Percentiles rank a stretch among this genome's conserved stretches.
These are phyloP conservation scores for Amaurobius ferox DNA, from an alignment of 2,888 invertebrate genomes.

Conservation along the genomic window DNA sequence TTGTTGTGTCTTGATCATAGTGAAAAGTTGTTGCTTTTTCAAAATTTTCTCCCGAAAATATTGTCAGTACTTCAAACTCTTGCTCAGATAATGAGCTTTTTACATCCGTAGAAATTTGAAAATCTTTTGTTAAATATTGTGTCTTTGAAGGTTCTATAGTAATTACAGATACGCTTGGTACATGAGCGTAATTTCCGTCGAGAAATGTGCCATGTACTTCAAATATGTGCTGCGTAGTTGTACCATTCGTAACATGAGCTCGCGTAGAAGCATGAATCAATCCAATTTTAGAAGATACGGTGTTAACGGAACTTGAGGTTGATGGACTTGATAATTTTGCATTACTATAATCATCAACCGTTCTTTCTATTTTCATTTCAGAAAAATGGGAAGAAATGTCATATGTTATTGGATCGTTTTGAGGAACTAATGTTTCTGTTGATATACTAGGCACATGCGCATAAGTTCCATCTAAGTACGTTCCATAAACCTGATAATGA, in stretches of 20 bases:
- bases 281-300: slow-evolving; percentile 13
- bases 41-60: neutral
- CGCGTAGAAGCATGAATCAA: slow-evolving; percentile 45
- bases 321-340: neutral
- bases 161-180: slow-evolving; percentile 29
- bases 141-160: slow-evolving; percentile 19
- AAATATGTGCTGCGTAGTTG: slow-evolving; percentile 50
- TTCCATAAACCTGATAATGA: slow-evolving; percentile 66
- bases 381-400: no score
- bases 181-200: slow-evolving; percentile 52
- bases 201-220: slow-evolving; percentile 50
- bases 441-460: slow-evolving; percentile 72
- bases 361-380: neutral
- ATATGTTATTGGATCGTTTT: neutral
- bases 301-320: neutral
- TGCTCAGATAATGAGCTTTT: neutral
- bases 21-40: neutral
- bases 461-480: slow-evolving; percentile 69
- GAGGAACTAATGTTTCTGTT: slow-evolving; percentile 40
- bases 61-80: slow-evolving; percentile 46
- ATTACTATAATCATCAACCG: neutral
- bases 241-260: slow-evolving; percentile 35
- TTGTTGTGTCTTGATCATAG: neutral
- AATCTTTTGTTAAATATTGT: neutral
- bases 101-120: neutral